These are phyloP conservation scores for Brevipalpus yothersi DNA, from an alignment of 1,140 invertebrate genomes.

Conservation along the genomic window DNA sequence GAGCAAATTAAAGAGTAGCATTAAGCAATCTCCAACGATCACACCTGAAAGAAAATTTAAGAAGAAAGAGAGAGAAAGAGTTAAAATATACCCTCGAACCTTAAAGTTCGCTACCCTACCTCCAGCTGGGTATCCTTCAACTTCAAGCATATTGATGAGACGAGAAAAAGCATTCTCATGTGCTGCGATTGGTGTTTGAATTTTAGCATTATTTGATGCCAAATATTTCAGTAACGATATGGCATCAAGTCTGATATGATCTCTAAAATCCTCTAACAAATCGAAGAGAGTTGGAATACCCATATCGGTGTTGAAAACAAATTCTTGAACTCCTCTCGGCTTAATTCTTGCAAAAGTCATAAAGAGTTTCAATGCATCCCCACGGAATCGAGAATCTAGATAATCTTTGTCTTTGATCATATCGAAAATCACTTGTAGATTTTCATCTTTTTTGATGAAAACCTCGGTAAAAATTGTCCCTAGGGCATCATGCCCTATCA, in stretches of 20 bases:
- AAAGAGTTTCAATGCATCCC: slow-evolving; percentile 60
- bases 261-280: slow-evolving; percentile 65
- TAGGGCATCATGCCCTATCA: slow-evolving; percentile 21
- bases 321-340: slow-evolving; percentile 79
- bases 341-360: slow-evolving; percentile 48
- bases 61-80: slow-evolving; percentile 19
- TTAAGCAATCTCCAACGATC: slow-evolving; percentile 88
- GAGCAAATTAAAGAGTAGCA: slow-evolving; percentile 79
- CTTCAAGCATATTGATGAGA: slow-evolving; percentile 68
- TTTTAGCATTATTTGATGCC: slow-evolving; percentile 85
- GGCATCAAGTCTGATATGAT: slow-evolving; percentile 89
- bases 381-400: slow-evolving; percentile 73
- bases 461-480: slow-evolving; percentile 96
- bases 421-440: slow-evolving; percentile 54
- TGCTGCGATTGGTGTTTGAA: slow-evolving; percentile 88
- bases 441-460: slow-evolving; percentile 75
- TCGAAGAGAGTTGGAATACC: slow-evolving; percentile 97
- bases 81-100: not conserved
- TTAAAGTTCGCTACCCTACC: slow-evolving; percentile 19
- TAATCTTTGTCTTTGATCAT: slow-evolving; percentile 43
- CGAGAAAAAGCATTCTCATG: slow-evolving; percentile 97
- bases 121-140: slow-evolving; percentile 79
- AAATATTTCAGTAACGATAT: slow-evolving; percentile 73
- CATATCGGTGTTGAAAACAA: slow-evolving; percentile 76
- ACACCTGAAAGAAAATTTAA: slow-evolving; percentile 26